A percentile compares a stretch with the other conserved stretches of the same genome.
phyloP scores from a whole-genome alignment of 2,888 invertebrate species.

The Drosophila tripunctata region DNA sequence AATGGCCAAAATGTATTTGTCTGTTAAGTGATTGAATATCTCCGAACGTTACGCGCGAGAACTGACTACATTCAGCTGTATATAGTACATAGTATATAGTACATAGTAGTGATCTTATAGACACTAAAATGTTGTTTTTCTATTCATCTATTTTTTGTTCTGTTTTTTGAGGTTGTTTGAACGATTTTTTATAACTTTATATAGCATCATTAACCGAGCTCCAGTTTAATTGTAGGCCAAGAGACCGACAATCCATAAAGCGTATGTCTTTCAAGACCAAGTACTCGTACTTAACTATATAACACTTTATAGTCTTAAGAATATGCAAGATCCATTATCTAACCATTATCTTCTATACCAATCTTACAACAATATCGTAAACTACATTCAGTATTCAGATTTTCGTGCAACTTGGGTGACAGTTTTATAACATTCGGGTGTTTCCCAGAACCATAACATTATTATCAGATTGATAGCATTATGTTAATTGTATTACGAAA shows the following conservation, averaged over 20 bases:
- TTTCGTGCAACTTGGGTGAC: too few species aligned
- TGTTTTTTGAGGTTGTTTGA: not conserved
- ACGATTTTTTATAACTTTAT: constrained; percentile 7
- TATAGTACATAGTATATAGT: not conserved
- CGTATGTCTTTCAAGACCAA: constrained; percentile 8
- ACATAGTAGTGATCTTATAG: not conserved
- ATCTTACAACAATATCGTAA: not conserved
- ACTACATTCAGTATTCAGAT: not conserved
- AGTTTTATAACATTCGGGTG: not conserved
- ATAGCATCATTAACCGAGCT: not conserved
- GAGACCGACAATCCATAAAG: constrained; percentile 27
- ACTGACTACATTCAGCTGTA: not conserved
- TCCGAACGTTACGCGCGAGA: not conserved
- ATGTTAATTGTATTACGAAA: not conserved
- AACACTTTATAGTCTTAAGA: not conserved
- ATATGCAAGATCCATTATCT: not conserved
- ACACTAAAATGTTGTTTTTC: not conserved
- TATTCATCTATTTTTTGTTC: too few species aligned
- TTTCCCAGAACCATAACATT: not conserved
- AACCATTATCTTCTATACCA: not conserved
- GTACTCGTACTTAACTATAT: not conserved
- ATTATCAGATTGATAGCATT: not conserved
- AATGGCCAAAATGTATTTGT: not conserved
- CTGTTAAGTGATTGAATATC: constrained; percentile 11
- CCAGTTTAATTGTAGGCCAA: constrained; percentile 32